Base-by-base conservation (phyloP, 2,888 invertebrate species). In the Nomada fabriciana region DNA sequence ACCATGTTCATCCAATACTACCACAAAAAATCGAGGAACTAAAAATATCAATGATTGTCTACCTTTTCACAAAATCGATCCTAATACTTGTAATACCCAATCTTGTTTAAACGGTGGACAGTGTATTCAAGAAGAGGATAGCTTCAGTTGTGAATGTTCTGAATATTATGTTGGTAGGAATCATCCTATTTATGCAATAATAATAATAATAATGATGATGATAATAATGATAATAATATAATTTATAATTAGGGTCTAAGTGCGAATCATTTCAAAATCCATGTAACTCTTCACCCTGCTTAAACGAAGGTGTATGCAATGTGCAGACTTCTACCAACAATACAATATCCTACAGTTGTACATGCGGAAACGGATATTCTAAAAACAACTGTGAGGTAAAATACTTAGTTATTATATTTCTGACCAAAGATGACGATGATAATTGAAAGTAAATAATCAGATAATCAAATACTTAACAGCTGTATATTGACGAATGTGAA, bases 231-330 rank as follows among this genome's bases (percentile, higher is more conserved):
- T 57, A 10, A 43, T 18, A 11, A 7, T 20, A n/a, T 29, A 47
- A 42, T 29, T 57, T 69, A 76, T 81, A 10, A 83, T 64, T 63
- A 95, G 96, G 96, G 50, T 94, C 95, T 0, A 93, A 94, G 76
- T 96, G 96, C 87, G 95, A 95, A 85, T 92, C 91, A 25, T 92
- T 94, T 79, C 90, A 94, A 23, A 93, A 94, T 87, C 91, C 93
- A 1, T 96, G 96, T 76, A 90, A 93, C 42, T 95, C 95, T 1
- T 93, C 93, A 55, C 96, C 95, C 0, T 96, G 96, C 86, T 91
- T 94, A 47, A 95, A 96, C 89, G 94, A 94, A 59, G 96, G 95
- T 0, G 91, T 91, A 0, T 96, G 96, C 85, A 85, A 89, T 4
- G 89, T 94, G 73, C 87, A 84, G n/a, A 86, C 74, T 9, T 83